Conservation (phyloP, 2,113 vertebrate species). For the Pipra filicauda region DNA sequence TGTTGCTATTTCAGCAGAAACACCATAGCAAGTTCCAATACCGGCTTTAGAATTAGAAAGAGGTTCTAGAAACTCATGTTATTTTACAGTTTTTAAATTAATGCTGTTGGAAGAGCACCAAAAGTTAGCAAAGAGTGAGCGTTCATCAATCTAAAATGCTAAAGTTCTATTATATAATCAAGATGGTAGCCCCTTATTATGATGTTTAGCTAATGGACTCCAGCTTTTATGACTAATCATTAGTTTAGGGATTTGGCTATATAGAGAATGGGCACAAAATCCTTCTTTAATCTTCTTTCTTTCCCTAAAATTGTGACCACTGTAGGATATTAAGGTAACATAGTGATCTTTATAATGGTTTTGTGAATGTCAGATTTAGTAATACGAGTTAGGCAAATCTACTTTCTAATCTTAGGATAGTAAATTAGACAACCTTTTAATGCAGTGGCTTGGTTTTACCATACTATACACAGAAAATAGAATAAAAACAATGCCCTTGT, state of each 20-base stretch:
- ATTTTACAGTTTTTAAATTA: not conserved
- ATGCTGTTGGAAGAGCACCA: not conserved
- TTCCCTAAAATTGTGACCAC: constrained; percentile 28
- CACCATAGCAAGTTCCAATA: not conserved
- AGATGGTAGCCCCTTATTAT: not conserved
- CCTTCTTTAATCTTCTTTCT: constrained; percentile 49
- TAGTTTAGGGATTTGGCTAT: constrained; percentile 27
- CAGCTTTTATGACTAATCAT: constrained; percentile 31
- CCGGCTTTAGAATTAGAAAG: not conserved
- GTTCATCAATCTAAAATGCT: not conserved
- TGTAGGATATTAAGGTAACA: constrained; percentile 13
- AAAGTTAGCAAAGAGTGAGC: not conserved
- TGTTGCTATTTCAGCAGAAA: not conserved
- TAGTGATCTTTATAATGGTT: constrained; percentile 35
- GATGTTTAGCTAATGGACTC: constrained; percentile 45
- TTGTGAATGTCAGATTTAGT: constrained; percentile 6
- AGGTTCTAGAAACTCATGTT: not conserved
- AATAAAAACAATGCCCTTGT: not conserved
- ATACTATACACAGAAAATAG: not conserved
- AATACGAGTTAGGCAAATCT: not conserved
- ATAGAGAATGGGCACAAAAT: constrained; percentile 30
- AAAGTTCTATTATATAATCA: not conserved
- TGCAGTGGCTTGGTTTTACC: not conserved
- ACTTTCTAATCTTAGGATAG: not conserved
- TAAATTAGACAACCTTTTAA: constrained; percentile 2